phyloP scores from a whole-genome alignment of 2,797 vertebrate genomes.

The Iguana delicatissima region DNA sequence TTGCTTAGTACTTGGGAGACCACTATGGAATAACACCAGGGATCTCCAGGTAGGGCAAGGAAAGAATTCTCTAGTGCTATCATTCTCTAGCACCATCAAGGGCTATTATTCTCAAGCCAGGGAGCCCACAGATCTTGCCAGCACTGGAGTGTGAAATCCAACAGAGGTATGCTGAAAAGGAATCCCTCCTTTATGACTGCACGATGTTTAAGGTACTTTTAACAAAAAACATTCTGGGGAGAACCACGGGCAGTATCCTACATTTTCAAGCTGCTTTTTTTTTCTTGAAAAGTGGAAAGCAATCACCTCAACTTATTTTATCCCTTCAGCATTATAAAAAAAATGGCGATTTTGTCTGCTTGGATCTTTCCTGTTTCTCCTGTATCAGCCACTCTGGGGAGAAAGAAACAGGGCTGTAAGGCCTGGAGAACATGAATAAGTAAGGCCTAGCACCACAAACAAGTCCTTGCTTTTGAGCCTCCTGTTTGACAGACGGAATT shows the following conservation, averaged over 20 bases:
- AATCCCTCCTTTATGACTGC: background rate
- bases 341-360: background rate
- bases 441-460: too few species aligned
- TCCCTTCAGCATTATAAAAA: too few species aligned
- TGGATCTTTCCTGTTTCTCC: background rate
- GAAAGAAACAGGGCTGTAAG: background rate
- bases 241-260: too few species aligned
- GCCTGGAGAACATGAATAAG: background rate
- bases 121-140: background rate
- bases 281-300: background rate
- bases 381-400: background rate
- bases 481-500: background rate
- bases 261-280: background rate
- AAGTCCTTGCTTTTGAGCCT: background rate
- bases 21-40: too few species aligned
- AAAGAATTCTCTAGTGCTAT: background rate
- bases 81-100: background rate
- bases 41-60: background rate
- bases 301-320: background rate
- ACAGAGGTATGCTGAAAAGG: background rate
- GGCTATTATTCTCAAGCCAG: background rate
- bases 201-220: too few species aligned
- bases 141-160: background rate
- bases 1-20: too few species aligned
- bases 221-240: too few species aligned